A percentile compares a stretch with the other conserved stretches of the same genome.
phyloP scores from a whole-genome alignment of 2,888 invertebrate genomes.

The Dynastes maya region DNA sequence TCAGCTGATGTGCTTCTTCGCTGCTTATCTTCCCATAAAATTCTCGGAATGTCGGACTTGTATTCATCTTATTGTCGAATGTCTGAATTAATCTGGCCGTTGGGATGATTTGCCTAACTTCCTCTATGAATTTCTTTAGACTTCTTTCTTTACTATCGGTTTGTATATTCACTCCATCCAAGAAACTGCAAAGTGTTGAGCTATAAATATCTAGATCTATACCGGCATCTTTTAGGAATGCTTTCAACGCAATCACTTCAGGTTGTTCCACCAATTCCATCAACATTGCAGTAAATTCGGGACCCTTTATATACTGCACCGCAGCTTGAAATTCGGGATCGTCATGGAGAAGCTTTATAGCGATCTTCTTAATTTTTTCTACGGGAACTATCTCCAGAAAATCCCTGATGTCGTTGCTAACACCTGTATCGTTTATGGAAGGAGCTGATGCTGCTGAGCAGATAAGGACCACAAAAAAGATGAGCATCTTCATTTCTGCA shows the following conservation, averaged over 20 bases:
- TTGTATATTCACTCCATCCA: slow-evolving; percentile 39
- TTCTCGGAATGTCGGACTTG: slow-evolving; percentile 56
- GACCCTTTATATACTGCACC: slow-evolving; percentile 56
- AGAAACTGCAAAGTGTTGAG: slow-evolving; percentile 13
- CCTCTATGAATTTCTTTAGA: slow-evolving; percentile 54
- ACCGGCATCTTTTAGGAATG: slow-evolving; percentile 53
- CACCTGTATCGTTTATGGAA: background rate
- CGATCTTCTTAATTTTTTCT: slow-evolving; percentile 56
- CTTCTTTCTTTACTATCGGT: slow-evolving; percentile 35
- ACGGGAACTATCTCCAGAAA: slow-evolving; percentile 55
- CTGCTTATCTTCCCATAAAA: slow-evolving; percentile 56
- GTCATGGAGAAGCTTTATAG: slow-evolving; percentile 55
- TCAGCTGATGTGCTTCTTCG: slow-evolving; percentile 54
- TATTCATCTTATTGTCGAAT: slow-evolving; percentile 56
- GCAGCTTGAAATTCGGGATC: slow-evolving; percentile 57
- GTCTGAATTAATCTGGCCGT: slow-evolving; percentile 54
- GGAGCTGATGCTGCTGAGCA: slow-evolving; percentile 49
- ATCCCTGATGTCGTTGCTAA: slow-evolving; percentile 12
- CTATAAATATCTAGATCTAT: slow-evolving; percentile 49
- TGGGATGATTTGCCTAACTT: slow-evolving; percentile 56
- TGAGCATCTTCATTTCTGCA: slow-evolving; percentile 50
- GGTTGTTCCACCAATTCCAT: slow-evolving; percentile 48
- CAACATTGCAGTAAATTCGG: slow-evolving; percentile 55
- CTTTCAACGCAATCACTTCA: slow-evolving; percentile 53
- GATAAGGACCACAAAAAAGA: slow-evolving; percentile 44